These are phyloP conservation scores for Nycticorax nycticorax DNA, from an alignment of 2,113 vertebrate species.

Conservation along the genomic window DNA sequence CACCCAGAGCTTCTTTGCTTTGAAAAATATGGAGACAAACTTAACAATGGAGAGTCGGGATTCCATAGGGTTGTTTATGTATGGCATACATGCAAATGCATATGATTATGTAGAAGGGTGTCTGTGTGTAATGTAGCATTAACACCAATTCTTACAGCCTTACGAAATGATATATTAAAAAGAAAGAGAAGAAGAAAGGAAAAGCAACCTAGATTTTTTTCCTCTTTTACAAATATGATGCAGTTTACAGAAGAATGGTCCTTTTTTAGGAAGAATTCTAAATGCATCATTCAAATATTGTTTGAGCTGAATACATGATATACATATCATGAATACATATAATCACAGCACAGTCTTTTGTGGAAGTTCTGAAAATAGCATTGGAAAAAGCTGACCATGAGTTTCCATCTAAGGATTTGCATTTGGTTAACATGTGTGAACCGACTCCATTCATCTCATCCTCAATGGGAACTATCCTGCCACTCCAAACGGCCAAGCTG, in stretches of 20 bases:
- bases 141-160: constrained; percentile 63
- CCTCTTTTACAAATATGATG: constrained; percentile 69
- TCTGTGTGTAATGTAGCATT: constrained; percentile 65
- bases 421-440: constrained; percentile 61
- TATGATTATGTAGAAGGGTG: constrained; percentile 60
- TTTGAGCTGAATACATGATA: constrained; percentile 79
- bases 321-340: constrained; percentile 80
- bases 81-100: constrained; percentile 51
- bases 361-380: constrained; percentile 77
- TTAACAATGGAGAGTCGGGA: constrained; percentile 37
- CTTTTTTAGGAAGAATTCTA: constrained; percentile 78
- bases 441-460: constrained; percentile 24
- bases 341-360: constrained; percentile 73
- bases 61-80: constrained; percentile 61
- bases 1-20: constrained; percentile 26
- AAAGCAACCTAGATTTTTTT: constrained; percentile 66
- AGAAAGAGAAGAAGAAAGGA: constrained; percentile 58
- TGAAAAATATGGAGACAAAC: constrained; percentile 52
- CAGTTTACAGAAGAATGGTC: constrained; percentile 76
- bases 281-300: constrained; percentile 81
- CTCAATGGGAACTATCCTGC: constrained; percentile 17
- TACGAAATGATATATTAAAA: constrained; percentile 56
- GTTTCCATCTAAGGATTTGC: constrained; percentile 69
- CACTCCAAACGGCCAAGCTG: background rate
- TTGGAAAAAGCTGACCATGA: constrained; percentile 66